Evolutionary conservation across 2,888 invertebrate species (phyloP).

Genomic region (Stenurella melanura): DNA sequence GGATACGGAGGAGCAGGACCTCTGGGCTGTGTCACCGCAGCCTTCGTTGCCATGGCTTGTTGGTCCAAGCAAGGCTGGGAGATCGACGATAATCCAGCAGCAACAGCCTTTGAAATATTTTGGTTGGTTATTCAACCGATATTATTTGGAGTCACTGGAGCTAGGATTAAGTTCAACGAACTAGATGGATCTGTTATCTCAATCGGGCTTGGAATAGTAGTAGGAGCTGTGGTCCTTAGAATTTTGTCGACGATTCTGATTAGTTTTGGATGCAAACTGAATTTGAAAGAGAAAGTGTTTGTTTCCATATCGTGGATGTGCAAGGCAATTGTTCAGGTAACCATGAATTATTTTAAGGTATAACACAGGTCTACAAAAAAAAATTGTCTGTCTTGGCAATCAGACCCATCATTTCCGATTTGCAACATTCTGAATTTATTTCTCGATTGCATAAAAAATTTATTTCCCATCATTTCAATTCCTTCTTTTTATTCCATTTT

Average conservation of each 20-base stretch:
- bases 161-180: conserved; percentile 88
- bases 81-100: conserved; percentile 90
- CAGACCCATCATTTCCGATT: no score
- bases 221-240: conserved; percentile 80
- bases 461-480: no score
- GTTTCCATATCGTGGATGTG: conserved; percentile 95
- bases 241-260: conserved; percentile 80
- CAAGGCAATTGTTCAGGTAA: conserved; percentile 96
- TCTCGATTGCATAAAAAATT: no score
- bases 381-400: no score
- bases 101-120: conserved; percentile 90
- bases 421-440: no score
- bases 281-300: conserved; percentile 92
- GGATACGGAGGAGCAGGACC: conserved; percentile 86
- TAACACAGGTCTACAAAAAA: no score
- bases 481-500: no score
- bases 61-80: conserved; percentile 92
- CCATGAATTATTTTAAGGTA: conserved; percentile 13
- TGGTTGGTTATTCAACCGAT: conserved; percentile 98
- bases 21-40: conserved; percentile 87
- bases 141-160: conserved; percentile 93
- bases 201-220: conserved; percentile 81
- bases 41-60: conserved; percentile 87
- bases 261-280: conserved; percentile 87
- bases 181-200: conserved; percentile 82